phyloP scores from a whole-genome alignment of 1,140 invertebrate genomes.

The Drosophila busckii region DNA sequence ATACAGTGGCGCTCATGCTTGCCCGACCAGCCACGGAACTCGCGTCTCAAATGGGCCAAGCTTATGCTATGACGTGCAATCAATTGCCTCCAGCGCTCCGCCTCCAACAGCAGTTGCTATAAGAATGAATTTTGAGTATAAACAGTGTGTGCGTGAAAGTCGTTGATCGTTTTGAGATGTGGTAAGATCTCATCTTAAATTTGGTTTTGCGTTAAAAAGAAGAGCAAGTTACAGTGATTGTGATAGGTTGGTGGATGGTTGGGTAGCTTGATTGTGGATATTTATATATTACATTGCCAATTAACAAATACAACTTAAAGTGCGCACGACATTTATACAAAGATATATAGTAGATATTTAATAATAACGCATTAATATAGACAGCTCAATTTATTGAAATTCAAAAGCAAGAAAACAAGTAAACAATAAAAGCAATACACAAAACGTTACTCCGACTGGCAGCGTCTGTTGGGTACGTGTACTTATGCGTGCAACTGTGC shows the following conservation, averaged over 20 bases:
- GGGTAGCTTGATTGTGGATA: constrained; percentile 26
- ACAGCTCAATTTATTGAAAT: constrained; percentile 47
- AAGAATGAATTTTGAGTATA: constrained; percentile 55
- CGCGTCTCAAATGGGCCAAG: constrained; percentile 67
- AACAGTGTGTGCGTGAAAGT: constrained; percentile 56
- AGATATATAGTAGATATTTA: constrained; percentile 8
- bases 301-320: constrained; percentile 56
- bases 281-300: constrained; percentile 63
- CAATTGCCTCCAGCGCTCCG: constrained; percentile 73
- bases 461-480: constrained; percentile 9
- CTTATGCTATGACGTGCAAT: constrained; percentile 68
- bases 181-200: constrained; percentile 23
- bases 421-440: constrained; percentile 29
- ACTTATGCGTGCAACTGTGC: constrained; percentile 30
- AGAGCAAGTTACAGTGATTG: constrained; percentile 6
- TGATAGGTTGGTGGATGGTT: constrained; percentile 3
- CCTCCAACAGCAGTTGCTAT: constrained; percentile 77
- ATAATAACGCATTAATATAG: constrained; percentile 22
- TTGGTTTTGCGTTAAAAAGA: constrained; percentile 73
- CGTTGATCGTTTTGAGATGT: constrained; percentile 26
- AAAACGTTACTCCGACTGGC: constrained; percentile 19
- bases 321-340: constrained; percentile 37
- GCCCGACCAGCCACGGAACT: constrained; percentile 78
- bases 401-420: constrained; percentile 31
- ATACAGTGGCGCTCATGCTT: constrained; percentile 78